Percentiles rank a stretch among this genome's conserved stretches.
Evolutionary conservation across 2,797 vertebrate species (phyloP).

Genomic region (Melanotaenia trifasciata): DNA sequence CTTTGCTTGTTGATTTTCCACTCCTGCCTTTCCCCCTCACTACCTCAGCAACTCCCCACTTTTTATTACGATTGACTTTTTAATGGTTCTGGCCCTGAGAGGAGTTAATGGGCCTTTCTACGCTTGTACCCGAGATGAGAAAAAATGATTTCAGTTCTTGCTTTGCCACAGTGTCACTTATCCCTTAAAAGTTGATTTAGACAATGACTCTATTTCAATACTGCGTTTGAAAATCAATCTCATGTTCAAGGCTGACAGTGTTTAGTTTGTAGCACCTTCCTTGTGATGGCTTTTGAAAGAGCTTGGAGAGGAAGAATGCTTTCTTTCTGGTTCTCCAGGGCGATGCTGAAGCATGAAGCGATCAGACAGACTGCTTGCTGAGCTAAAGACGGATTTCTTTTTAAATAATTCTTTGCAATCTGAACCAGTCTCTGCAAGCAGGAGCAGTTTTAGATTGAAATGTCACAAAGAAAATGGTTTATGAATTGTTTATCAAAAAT

Average conservation of each 20-base stretch:
- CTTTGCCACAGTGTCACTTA: slow-evolving; percentile 41
- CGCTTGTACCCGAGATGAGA: slow-evolving; percentile 31
- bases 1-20: slow-evolving; percentile 31
- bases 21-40: slow-evolving; percentile 20
- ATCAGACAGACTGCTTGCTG: slow-evolving; percentile 24
- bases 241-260: slow-evolving; percentile 22
- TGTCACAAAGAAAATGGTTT: slow-evolving; percentile 6
- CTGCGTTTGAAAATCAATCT: slow-evolving; percentile 23
- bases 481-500: slow-evolving; percentile 10
- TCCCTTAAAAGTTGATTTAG: slow-evolving; percentile 56
- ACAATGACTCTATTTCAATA: slow-evolving; percentile 42
- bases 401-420: slow-evolving; percentile 38
- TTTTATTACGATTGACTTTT: slow-evolving; percentile 44
- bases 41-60: neutral
- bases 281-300: slow-evolving; percentile 45
- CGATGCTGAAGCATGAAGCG: slow-evolving; percentile 30
- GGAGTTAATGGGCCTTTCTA: slow-evolving; percentile 43
- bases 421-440: slow-evolving; percentile 6
- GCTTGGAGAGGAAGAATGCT: slow-evolving; percentile 44
- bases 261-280: slow-evolving; percentile 32
- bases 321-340: slow-evolving; percentile 29
- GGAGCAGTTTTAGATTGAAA: slow-evolving; percentile 26
- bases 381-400: slow-evolving; percentile 47
- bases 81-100: slow-evolving; percentile 52
- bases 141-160: slow-evolving; percentile 28